phyloP scores from a whole-genome alignment of 2,797 vertebrate genomes.

The Pangasius krempfi region DNA sequence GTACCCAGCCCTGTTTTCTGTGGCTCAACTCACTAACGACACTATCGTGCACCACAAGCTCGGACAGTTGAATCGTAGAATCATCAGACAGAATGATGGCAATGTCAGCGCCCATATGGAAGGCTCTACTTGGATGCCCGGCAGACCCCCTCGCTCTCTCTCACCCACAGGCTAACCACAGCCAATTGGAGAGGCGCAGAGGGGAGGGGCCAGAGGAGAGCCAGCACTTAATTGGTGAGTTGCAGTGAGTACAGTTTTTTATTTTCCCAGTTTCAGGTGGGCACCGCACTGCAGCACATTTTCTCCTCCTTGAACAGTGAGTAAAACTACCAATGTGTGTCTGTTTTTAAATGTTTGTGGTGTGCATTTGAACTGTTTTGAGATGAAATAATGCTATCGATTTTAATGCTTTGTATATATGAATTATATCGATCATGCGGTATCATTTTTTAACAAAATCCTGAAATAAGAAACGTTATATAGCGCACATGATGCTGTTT shows the following conservation, averaged over 20 bases:
- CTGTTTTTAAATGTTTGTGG: slow-evolving; percentile 51
- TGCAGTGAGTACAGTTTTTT: slow-evolving; percentile 82
- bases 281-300: slow-evolving; percentile 84
- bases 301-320: slow-evolving; percentile 83
- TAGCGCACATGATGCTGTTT: neutral
- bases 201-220: slow-evolving; percentile 86
- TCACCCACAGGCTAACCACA: slow-evolving; percentile 87
- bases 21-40: slow-evolving; percentile 79
- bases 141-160: slow-evolving; percentile 85
- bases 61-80: slow-evolving; percentile 77
- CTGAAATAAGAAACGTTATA: slow-evolving; percentile 29
- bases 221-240: slow-evolving; percentile 88
- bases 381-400: slow-evolving; percentile 37
- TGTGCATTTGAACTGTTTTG: slow-evolving; percentile 42
- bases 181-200: slow-evolving; percentile 85
- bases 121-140: slow-evolving; percentile 81
- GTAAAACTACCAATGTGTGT: slow-evolving; percentile 73
- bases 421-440: slow-evolving; percentile 33
- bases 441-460: slow-evolving; percentile 27
- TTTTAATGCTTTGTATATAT: slow-evolving; percentile 58
- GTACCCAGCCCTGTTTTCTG: slow-evolving; percentile 80
- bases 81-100: slow-evolving; percentile 79
- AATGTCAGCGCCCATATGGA: slow-evolving; percentile 82
- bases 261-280: slow-evolving; percentile 85
- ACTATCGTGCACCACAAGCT: slow-evolving; percentile 70